A percentile compares a stretch with the other conserved stretches of the same genome.
Conservation (phyloP, 2,113 vertebrate genomes). For the Pachyramphus minor region DNA sequence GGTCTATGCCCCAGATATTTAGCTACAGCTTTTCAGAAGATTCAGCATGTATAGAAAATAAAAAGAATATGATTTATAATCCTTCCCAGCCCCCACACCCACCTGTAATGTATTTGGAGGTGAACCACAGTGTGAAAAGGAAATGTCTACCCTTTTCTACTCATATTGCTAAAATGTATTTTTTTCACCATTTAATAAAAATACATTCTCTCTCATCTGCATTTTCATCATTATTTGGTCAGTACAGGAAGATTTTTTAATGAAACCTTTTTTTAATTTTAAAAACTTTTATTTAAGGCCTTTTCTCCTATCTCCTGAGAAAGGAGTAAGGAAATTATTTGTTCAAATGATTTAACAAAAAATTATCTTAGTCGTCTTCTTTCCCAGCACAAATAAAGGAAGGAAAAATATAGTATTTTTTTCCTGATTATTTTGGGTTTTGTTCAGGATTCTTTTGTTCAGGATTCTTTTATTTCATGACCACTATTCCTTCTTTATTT, state of each 20-base stretch:
- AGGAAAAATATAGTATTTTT: neutral
- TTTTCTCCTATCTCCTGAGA: neutral
- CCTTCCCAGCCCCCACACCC: neutral
- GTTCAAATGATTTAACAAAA: neutral
- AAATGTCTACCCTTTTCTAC: neutral
- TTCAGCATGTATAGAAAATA: neutral
- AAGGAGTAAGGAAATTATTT: neutral
- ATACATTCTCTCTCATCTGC: rapidly evolving
- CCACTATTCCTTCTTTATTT: neutral
- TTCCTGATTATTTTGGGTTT: too few relatives aligned
- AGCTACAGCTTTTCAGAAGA: neutral
- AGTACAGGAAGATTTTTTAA: neutral
- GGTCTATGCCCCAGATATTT: neutral
- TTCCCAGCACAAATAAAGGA: neutral
- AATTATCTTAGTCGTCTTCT: neutral
- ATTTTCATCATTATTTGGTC: neutral
- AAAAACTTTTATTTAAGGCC: neutral
- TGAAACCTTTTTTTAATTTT: neutral
- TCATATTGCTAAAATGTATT: neutral
- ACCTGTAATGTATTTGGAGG: neutral
- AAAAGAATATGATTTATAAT: neutral
- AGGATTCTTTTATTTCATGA: neutral
- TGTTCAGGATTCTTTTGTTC: neutral
- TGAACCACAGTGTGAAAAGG: neutral
- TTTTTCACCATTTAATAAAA: neutral